Evolutionary conservation across 2,113 vertebrate genomes (phyloP), one percentile per base, ranked within the genome.

Genomic region (Leuciscus idus): DNA sequence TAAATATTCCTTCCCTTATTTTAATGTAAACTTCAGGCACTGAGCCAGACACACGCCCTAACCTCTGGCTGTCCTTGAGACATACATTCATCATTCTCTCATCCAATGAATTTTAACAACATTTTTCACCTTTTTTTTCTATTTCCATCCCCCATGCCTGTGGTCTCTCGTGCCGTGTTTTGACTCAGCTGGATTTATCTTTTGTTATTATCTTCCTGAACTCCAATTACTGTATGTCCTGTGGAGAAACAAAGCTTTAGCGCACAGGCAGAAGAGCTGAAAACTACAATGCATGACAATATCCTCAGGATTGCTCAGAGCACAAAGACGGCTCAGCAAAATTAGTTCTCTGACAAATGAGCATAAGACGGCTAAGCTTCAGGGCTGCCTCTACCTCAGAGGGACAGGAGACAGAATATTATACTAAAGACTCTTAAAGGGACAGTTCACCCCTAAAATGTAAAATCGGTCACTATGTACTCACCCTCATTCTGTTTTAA

Each of bases 31-130:
- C 78, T 81, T 84, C 23, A 81, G 74, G 89, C 87, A 73, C 70
- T 7, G 66, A 70, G 81, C 85, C 91, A 93, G 89, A 92, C 72
- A 79, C 90, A 90, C 90, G 86, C 81, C 30, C 77, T 93, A 92
- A 93, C 93, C 93, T 93, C 90, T 92, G 19, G 17, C 62, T 86
- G 92, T 94, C 93, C 92, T 93, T 91, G 88, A 84, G 91, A 83
- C 80, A 83, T 93, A 50, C 91, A 93, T 94, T 93, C 93, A 76
- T 81, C 89, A 90, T 89, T 91, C 90, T 84, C 84, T 83, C 76
- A 70, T 66, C 50, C 88, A 89, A 93, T 94, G 92, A 94, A 95
- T 95, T 93, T 94, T 93, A 94, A 94, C 90, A 90, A 84, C 83
- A 86, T 88, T 90, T 88, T 87, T 83, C 61, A 68, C 1, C 36